Conservation (phyloP, 2,797 vertebrate species). For the Brotula barbata region DNA sequence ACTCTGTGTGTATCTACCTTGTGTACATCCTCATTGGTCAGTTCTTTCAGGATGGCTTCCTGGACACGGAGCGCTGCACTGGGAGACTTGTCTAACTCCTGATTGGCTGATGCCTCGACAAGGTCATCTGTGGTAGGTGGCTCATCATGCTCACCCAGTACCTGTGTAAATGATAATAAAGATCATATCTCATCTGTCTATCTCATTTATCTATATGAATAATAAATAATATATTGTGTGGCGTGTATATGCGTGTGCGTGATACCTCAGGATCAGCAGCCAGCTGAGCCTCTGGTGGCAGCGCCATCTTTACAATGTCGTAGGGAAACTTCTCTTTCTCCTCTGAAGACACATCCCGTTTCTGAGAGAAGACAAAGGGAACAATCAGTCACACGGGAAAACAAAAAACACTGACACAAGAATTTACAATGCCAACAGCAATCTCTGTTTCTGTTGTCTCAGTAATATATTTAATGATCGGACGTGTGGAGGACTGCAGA, state of each 20-base stretch:
- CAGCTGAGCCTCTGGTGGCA: constrained; percentile 89
- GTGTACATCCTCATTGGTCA: constrained; percentile 93
- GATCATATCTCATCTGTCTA: no score
- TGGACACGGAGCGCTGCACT: constrained; percentile 90
- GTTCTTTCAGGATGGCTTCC: constrained; percentile 93
- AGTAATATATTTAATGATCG: no score
- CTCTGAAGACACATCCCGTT: constrained; percentile 91
- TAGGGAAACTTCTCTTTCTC: constrained; percentile 90
- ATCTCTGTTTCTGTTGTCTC: no score
- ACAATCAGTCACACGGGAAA: not conserved
- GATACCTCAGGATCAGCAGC: constrained; percentile 87
- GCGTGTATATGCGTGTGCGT: not conserved
- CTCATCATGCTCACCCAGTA: constrained; percentile 91
- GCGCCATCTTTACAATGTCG: constrained; percentile 90
- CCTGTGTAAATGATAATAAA: constrained; percentile 59
- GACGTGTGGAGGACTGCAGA: no score
- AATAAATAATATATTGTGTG: no score
- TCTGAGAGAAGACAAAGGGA: constrained; percentile 75
- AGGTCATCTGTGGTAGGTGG: constrained; percentile 86
- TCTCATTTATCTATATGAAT: no score
- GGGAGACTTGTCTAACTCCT: constrained; percentile 91
- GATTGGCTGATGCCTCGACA: constrained; percentile 87
- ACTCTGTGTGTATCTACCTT: constrained; percentile 70
- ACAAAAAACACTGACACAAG: no score
- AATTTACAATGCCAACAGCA: no score